Conservation (phyloP, 1,140 invertebrate genomes). For the Cotesia chilonis region DNA sequence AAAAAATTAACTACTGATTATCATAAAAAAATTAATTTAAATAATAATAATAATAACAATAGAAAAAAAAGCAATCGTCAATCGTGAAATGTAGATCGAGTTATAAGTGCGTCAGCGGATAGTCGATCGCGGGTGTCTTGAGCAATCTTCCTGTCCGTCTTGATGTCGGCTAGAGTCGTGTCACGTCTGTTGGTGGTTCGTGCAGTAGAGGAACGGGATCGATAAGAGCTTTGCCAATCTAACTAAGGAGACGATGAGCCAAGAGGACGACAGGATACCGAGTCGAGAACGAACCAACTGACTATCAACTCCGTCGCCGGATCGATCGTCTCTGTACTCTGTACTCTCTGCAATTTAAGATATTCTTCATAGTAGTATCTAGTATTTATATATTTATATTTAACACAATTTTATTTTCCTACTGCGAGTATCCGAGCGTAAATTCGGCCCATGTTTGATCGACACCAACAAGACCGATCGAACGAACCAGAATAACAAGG, state of each 20-base stretch:
- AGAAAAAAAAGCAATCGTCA: too few species aligned
- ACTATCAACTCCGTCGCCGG: neutral
- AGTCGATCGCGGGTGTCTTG: constrained; percentile 5
- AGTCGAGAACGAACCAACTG: neutral
- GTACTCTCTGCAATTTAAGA: neutral
- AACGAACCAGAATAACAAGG: neutral
- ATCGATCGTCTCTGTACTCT: neutral
- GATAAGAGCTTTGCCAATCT: constrained; percentile 9
- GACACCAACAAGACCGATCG: neutral
- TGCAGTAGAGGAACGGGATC: constrained; percentile 25
- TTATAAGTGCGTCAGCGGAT: neutral
- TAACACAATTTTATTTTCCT: too few species aligned
- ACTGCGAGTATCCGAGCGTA: neutral
- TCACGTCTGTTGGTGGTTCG: constrained; percentile 31
- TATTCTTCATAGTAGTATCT: neutral
- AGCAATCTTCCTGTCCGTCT: constrained; percentile 25
- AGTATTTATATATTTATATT: neutral
- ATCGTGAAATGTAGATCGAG: too few species aligned
- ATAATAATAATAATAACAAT: too few species aligned
- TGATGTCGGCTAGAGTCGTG: constrained; percentile 24
- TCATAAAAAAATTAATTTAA: too few species aligned
- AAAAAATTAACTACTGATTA: too few species aligned
- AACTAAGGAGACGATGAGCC: neutral
- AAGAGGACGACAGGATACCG: neutral
- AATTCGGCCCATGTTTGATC: constrained; percentile 9